Evolutionary conservation across 2,113 vertebrate genomes (phyloP).

Genomic region (Colius striatus): DNA sequence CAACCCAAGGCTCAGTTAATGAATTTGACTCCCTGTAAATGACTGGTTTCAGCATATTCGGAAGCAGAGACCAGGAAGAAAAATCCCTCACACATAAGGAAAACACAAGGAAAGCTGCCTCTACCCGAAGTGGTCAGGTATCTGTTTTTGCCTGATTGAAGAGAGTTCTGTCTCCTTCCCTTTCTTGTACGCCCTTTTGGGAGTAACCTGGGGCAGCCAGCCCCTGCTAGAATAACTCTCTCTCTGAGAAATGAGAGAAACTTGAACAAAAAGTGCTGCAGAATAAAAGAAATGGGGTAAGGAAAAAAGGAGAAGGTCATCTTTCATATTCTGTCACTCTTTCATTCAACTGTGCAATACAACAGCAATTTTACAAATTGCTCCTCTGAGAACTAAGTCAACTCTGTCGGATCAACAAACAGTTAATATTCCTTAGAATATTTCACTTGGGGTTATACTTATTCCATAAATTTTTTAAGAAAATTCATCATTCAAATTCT

Average conservation of each 20-base stretch:
- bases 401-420: not conserved
- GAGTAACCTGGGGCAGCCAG: not conserved
- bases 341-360: not conserved
- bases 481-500: not conserved
- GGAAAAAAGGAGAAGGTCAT: not conserved
- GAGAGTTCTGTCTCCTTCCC: not conserved
- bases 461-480: not conserved
- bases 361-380: not conserved
- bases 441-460: not conserved
- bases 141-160: not conserved
- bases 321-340: not conserved
- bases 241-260: not conserved
- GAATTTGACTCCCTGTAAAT: not conserved
- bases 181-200: not conserved
- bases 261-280: not conserved
- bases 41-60: not conserved
- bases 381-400: not conserved
- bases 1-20: not conserved
- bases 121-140: not conserved
- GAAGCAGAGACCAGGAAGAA: conserved; percentile 1
- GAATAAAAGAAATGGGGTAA: not conserved
- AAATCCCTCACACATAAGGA: too few species aligned
- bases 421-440: not conserved
- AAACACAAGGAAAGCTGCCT: not conserved
- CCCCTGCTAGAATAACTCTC: not conserved